Evolutionary conservation across 2,888 invertebrate genomes (phyloP).

Genomic region (Hypolimnas misippus): DNA sequence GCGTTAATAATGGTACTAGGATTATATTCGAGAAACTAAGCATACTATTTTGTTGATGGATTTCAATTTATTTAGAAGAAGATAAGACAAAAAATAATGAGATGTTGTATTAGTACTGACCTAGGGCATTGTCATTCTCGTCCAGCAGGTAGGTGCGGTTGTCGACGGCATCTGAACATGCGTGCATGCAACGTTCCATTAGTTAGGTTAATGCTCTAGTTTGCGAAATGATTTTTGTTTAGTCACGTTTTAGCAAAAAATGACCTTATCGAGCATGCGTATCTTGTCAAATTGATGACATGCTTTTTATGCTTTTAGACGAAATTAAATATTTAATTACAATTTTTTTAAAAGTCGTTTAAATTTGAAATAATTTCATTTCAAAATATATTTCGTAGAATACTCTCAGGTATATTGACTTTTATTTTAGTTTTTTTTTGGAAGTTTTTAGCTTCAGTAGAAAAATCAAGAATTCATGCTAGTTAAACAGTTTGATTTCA

Average conservation of each 20-base stretch:
- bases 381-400: not conserved
- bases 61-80: not conserved
- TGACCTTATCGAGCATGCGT: slow-evolving; percentile 24
- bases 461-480: not conserved
- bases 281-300: too few species aligned
- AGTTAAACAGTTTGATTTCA: too few species aligned
- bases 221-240: not conserved
- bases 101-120: slow-evolving; percentile 59
- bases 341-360: not conserved
- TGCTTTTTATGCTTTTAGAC: slow-evolving; percentile 9
- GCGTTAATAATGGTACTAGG: too few species aligned
- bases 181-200: slow-evolving; percentile 65
- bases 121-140: slow-evolving; percentile 87
- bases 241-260: slow-evolving; percentile 14
- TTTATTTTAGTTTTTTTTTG: not conserved
- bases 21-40: too few species aligned
- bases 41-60: not conserved
- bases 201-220: slow-evolving; percentile 25
- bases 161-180: slow-evolving; percentile 88
- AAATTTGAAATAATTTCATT: not conserved
- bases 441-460: not conserved
- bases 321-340: not conserved
- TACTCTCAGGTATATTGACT: not conserved
- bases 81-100: not conserved
- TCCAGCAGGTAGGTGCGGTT: slow-evolving; percentile 91